A percentile compares a stretch with the other conserved stretches of the same genome.
Conservation (phyloP, 2,797 vertebrate genomes). For the Phataginus tricuspis region DNA sequence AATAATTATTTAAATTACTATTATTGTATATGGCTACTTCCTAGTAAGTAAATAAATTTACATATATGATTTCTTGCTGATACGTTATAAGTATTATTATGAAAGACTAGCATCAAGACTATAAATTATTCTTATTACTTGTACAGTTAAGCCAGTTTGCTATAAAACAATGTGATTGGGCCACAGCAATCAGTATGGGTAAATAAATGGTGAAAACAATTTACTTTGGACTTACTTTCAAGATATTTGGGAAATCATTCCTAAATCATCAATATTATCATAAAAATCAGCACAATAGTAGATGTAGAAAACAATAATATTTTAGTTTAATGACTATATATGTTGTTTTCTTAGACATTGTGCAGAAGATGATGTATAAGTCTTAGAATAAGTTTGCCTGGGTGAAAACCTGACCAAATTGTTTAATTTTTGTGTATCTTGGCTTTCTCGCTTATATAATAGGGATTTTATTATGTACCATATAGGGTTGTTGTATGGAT, state of each 20-base stretch:
- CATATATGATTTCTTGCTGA: neutral
- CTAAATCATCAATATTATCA: neutral
- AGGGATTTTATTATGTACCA: neutral
- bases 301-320: neutral
- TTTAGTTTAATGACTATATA: neutral
- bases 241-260: neutral
- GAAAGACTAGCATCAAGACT: neutral
- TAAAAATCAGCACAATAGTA: neutral
- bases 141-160: neutral
- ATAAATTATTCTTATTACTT: neutral
- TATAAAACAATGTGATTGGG: neutral
- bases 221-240: neutral
- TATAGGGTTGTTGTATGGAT: neutral
- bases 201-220: neutral
- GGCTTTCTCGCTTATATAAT: neutral
- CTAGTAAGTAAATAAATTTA: neutral
- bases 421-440: neutral
- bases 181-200: neutral
- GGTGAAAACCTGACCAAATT: neutral
- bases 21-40: neutral
- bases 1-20: neutral
- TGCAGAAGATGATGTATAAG: neutral
- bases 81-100: neutral
- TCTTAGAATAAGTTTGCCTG: neutral
- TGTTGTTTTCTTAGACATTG: neutral